A percentile compares a stretch with the other conserved stretches of the same genome.
These are phyloP conservation scores for Drosophila chauvacae DNA, from an alignment of 1,140 invertebrate species.

Conservation along the genomic window DNA sequence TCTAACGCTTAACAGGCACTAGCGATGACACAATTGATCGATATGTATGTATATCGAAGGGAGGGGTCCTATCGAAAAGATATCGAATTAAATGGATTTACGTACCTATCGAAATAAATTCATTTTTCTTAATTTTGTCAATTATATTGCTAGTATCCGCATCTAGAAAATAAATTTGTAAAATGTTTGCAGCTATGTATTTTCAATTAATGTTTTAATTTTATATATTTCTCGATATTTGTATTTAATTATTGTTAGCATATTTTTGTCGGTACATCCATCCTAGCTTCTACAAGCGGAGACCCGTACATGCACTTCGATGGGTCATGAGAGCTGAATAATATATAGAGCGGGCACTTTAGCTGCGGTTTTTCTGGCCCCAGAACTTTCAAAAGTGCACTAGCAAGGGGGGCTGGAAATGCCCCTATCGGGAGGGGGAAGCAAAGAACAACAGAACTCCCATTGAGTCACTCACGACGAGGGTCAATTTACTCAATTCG, in stretches of 20 bases:
- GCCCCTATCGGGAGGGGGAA: background rate
- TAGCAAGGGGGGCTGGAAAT: background rate
- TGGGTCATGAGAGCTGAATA: conserved; percentile 3
- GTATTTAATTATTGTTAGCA: background rate
- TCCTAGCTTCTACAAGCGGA: background rate
- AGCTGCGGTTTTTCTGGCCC: conserved; percentile 47
- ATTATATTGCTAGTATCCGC: too few species aligned
- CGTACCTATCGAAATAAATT: too few species aligned
- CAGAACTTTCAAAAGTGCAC: conserved; percentile 27
- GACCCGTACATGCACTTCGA: conserved; percentile 41
- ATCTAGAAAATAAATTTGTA: too few species aligned
- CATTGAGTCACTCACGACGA: conserved; percentile 24
- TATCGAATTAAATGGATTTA: too few species aligned
- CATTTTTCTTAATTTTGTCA: background rate
- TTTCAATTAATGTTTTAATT: background rate
- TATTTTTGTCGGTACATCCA: background rate
- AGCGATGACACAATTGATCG: background rate
- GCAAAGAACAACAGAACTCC: conserved; percentile 37
- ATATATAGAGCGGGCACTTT: conserved; percentile 40
- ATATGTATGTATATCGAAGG: background rate
- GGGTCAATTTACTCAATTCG: conserved; percentile 36
- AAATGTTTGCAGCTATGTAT: background rate
- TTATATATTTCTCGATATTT: background rate
- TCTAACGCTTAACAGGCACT: background rate
- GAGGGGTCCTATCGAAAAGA: too few species aligned